A percentile compares a stretch with the other conserved stretches of the same genome.
These are phyloP conservation scores for Tribolium freemani DNA, from an alignment of 2,888 invertebrate species.

Conservation along the genomic window DNA sequence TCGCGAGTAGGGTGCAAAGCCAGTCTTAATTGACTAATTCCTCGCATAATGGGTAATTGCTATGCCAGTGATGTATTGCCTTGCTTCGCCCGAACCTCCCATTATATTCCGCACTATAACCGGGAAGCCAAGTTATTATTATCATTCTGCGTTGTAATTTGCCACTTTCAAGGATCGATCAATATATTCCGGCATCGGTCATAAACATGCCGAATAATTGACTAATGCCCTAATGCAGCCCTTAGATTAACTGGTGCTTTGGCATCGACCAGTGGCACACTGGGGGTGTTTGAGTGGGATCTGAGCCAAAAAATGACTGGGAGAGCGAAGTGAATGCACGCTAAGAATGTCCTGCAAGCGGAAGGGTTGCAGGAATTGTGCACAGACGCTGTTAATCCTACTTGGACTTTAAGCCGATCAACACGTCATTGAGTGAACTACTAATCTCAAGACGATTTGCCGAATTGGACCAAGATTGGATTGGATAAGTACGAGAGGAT, in stretches of 20 bases:
- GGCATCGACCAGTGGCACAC: constrained; percentile 5
- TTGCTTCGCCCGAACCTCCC: constrained; percentile 56
- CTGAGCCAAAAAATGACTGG: constrained; percentile 4
- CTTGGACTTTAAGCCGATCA: constrained; percentile 57
- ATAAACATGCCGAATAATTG: constrained; percentile 54
- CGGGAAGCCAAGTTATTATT: constrained; percentile 43
- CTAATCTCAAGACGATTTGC: constrained; percentile 58
- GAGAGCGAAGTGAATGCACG: constrained; percentile 40
- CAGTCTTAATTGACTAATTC: constrained; percentile 67
- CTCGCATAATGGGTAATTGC: constrained; percentile 68
- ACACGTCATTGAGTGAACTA: constrained; percentile 55
- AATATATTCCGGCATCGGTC: neutral
- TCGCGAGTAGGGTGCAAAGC: constrained; percentile 62
- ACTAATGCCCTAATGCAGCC: constrained; percentile 50
- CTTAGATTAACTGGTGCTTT: constrained; percentile 51
- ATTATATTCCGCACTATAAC: constrained; percentile 59
- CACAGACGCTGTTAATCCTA: constrained; percentile 49
- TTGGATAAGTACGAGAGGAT: constrained; percentile 39
- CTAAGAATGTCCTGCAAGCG: constrained; percentile 51
- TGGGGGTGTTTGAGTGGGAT: neutral
- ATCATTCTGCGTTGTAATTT: constrained; percentile 35
- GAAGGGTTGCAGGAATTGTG: constrained; percentile 40
- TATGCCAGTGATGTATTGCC: constrained; percentile 66
- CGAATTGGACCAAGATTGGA: constrained; percentile 55
- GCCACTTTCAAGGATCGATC: constrained; percentile 18